Conservation (phyloP, 53 echinoderm and acorn worm species). For the Actinopyga echinites region DNA sequence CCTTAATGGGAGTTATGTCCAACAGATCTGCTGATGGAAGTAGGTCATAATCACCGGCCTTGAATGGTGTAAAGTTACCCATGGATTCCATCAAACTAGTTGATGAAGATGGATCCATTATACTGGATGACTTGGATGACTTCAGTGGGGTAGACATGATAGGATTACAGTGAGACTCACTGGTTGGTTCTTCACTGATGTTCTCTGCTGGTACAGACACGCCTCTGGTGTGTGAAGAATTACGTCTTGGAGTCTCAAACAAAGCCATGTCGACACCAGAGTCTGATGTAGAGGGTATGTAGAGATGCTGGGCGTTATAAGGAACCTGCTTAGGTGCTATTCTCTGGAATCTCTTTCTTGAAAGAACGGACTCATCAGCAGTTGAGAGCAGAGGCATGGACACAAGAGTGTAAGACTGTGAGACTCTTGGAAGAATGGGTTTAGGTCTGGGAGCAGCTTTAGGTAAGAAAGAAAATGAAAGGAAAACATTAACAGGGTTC, state of each 20-base stretch:
- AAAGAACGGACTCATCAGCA: slow-evolving; percentile 17
- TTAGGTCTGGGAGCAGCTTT: slow-evolving; percentile 27
- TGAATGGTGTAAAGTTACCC: slow-evolving; percentile 34
- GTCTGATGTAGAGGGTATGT: not conserved
- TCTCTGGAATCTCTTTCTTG: not conserved
- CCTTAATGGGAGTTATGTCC: slow-evolving; percentile 25
- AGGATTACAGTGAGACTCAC: not conserved
- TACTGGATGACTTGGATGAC: not conserved
- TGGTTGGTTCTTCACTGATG: not conserved
- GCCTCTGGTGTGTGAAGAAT: not conserved
- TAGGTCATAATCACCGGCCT: not conserved
- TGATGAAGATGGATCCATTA: no score
- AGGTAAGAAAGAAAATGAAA: not conserved
- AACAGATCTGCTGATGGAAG: not conserved
- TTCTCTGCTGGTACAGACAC: not conserved
- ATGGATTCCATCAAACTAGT: slow-evolving; percentile 11
- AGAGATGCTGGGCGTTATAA: not conserved
- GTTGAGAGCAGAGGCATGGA: slow-evolving; percentile 69
- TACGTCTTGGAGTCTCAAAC: not conserved
- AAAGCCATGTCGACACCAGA: not conserved
- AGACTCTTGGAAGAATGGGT: slow-evolving; percentile 73
- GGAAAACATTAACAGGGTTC: not conserved
- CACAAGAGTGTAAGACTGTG: slow-evolving; percentile 68
- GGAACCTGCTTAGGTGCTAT: slow-evolving; percentile 26
- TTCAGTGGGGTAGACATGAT: slow-evolving; percentile 35